A percentile compares a stretch with the other conserved stretches of the same genome.
These are phyloP conservation scores for Lepus timidus DNA, from an alignment of 2,113 vertebrate genomes.

Conservation along the genomic window DNA sequence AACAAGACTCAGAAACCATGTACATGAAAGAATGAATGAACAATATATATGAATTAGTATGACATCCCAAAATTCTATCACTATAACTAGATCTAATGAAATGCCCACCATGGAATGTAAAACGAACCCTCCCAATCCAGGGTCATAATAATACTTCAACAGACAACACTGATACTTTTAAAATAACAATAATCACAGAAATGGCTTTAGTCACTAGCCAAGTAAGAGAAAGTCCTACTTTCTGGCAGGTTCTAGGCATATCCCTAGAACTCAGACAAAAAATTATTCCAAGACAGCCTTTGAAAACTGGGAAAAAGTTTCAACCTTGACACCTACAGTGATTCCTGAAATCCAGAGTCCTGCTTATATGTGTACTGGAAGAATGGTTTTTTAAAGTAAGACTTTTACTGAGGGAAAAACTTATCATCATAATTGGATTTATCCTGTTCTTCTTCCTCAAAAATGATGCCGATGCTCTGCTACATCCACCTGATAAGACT, in stretches of 20 bases:
- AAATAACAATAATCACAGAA: background rate
- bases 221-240: slow-evolving; percentile 1
- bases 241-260: background rate
- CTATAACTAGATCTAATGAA: background rate
- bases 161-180: background rate
- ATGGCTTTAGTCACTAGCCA: background rate
- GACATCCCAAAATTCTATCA: background rate
- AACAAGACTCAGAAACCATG: background rate
- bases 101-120: background rate
- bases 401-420: slow-evolving; percentile 33
- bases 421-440: slow-evolving; percentile 48
- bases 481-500: slow-evolving; percentile 1
- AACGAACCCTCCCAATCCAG: background rate
- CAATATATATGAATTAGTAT: background rate
- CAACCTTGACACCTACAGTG: slow-evolving; percentile 23
- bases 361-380: slow-evolving; percentile 3
- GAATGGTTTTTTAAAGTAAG: slow-evolving; percentile 18
- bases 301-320: slow-evolving; percentile 51
- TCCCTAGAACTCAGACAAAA: slow-evolving; percentile 24
- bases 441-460: background rate
- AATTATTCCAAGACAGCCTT: slow-evolving; percentile 43
- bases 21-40: slow-evolving; percentile 14
- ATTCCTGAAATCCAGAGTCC: slow-evolving; percentile 46
- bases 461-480: background rate
- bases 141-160: background rate